These are phyloP conservation scores for Manis crassicaudata DNA, from an alignment of 2,797 vertebrate genomes.

Conservation along the genomic window DNA sequence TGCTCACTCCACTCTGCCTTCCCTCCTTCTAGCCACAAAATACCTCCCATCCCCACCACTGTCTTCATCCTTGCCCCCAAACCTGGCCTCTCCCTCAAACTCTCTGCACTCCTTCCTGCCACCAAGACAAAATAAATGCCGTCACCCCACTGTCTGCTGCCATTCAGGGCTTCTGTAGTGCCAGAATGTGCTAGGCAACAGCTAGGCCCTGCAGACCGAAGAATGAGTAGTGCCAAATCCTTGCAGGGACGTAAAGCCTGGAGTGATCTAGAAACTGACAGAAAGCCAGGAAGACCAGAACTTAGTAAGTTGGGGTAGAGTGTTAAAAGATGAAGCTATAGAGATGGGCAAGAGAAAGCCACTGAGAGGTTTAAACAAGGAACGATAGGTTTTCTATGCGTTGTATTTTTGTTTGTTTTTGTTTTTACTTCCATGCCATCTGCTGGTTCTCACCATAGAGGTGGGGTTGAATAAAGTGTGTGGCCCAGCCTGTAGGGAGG, in stretches of 20 bases:
- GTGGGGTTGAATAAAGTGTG: background rate
- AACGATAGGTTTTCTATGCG: background rate
- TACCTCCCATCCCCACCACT: background rate
- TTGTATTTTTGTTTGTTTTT: background rate
- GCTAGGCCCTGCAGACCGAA: background rate
- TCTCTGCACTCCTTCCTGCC: background rate
- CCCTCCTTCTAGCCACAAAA: background rate
- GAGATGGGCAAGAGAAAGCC: background rate
- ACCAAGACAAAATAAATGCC: conserved; percentile 24
- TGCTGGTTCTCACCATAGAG: background rate
- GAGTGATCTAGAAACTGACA: conserved; percentile 2
- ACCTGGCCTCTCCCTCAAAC: background rate
- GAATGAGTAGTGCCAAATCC: conserved; percentile 1
- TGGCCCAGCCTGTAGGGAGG: background rate
- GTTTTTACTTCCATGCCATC: background rate
- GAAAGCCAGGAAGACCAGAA: conserved; percentile 25
- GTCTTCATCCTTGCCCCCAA: background rate
- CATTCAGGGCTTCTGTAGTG: background rate
- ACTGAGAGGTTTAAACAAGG: background rate
- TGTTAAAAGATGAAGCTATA: background rate
- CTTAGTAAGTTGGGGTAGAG: background rate
- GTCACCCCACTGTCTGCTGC: background rate
- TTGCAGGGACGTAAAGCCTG: background rate
- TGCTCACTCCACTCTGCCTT: background rate
- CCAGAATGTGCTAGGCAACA: background rate